phyloP scores from a whole-genome alignment of 2,113 vertebrate genomes.

The Tupaia chinensis region DNA sequence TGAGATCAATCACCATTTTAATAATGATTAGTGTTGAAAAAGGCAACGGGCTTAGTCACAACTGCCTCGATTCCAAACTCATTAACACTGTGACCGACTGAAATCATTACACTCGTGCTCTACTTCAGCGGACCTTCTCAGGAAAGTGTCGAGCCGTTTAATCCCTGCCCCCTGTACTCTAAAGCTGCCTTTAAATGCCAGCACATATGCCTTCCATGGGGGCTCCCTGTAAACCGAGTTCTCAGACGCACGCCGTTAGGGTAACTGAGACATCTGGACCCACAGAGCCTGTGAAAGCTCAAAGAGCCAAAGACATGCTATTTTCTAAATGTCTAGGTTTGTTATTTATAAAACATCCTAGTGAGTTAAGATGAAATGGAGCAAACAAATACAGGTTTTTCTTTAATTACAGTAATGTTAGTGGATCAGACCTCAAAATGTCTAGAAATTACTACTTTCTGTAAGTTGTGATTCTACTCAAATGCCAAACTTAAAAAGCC shows the following conservation, averaged over 20 bases:
- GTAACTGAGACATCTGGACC: constrained; percentile 19
- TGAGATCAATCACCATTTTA: constrained; percentile 61
- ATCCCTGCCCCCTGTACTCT: not conserved
- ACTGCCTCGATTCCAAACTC: constrained; percentile 67
- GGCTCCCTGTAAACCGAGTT: not conserved
- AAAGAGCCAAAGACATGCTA: constrained; percentile 40
- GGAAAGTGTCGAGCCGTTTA: not conserved
- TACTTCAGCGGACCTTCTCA: not conserved
- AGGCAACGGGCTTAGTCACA: constrained; percentile 61
- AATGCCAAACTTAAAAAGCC: constrained; percentile 64
- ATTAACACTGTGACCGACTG: constrained; percentile 40
- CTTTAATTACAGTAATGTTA: constrained; percentile 67
- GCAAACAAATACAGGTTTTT: constrained; percentile 68
- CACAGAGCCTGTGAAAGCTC: not conserved
- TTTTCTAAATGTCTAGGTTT: constrained; percentile 68
- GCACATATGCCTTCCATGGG: not conserved
- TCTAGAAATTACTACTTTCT: constrained; percentile 74
- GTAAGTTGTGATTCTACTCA: constrained; percentile 65
- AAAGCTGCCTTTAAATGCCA: not conserved
- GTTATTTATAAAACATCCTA: constrained; percentile 65
- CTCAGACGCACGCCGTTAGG: not conserved
- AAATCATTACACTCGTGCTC: not conserved
- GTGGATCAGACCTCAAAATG: constrained; percentile 76
- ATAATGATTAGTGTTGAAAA: constrained; percentile 60
- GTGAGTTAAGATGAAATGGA: constrained; percentile 56